Percentiles rank a stretch among this genome's conserved stretches.
These are phyloP conservation scores for Tangachromis dhanisi DNA, from an alignment of 2,113 vertebrate species.

Conservation along the genomic window DNA sequence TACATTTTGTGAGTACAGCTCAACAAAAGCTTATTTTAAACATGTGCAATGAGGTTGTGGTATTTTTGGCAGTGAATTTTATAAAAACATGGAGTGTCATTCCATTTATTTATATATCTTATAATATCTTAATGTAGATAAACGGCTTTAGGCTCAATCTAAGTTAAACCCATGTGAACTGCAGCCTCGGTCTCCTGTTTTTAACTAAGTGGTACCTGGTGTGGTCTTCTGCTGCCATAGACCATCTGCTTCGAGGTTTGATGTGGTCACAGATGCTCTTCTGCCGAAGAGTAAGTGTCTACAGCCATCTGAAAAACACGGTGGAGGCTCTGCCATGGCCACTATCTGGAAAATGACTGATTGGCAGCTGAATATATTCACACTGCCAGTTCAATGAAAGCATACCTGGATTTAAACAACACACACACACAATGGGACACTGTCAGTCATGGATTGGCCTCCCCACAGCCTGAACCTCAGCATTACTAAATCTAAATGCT, in stretches of 20 bases:
- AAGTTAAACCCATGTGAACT: too few relatives aligned
- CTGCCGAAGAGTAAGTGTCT: not conserved
- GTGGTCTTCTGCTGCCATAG: not conserved
- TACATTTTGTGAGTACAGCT: fast-evolving
- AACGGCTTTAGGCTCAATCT: too few relatives aligned
- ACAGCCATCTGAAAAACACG: not conserved
- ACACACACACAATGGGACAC: not conserved
- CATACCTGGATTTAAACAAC: not conserved
- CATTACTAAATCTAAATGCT: not conserved
- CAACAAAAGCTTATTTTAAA: too few relatives aligned
- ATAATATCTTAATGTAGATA: too few relatives aligned
- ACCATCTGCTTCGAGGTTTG: not conserved
- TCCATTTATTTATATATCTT: too few relatives aligned
- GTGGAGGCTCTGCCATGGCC: not conserved
- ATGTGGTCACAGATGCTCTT: not conserved
- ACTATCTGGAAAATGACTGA: not conserved
- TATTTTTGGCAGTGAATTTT: not conserved
- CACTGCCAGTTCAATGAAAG: not conserved
- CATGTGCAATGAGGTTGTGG: too few relatives aligned
- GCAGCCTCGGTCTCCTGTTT: too few relatives aligned
- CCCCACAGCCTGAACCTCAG: not conserved
- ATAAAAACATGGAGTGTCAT: not conserved
- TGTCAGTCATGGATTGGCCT: not conserved
- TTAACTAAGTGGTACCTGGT: too few relatives aligned
- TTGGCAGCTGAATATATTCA: not conserved